A percentile compares a stretch with the other conserved stretches of the same genome.
Evolutionary conservation across 2,888 invertebrate species (phyloP).

Genomic region (Hemaris fuciformis): DNA sequence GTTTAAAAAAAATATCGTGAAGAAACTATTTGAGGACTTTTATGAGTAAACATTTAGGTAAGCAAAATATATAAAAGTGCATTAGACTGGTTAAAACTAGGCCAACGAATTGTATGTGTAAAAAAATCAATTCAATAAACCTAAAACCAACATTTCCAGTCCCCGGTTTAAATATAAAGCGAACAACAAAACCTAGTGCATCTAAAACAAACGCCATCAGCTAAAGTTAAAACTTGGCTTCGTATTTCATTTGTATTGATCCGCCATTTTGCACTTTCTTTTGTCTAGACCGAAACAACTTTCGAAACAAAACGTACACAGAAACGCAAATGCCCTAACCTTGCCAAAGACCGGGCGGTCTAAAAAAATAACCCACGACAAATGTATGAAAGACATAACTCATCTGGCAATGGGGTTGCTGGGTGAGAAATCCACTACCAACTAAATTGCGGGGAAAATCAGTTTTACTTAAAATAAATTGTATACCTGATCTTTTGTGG

Average conservation of each 20-base stretch:
- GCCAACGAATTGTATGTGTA: too few species aligned
- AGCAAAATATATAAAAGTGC: too few species aligned
- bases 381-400: conserved; percentile 50
- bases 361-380: conserved; percentile 24
- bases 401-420: conserved; percentile 31
- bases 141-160: background rate
- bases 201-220: conserved; percentile 1
- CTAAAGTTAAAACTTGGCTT: conserved; percentile 10
- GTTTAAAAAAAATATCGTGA: too few species aligned
- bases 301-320: conserved; percentile 13
- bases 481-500: too few species aligned
- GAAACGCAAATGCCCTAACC: conserved; percentile 11
- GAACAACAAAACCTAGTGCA: background rate
- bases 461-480: too few species aligned
- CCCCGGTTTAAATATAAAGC: background rate
- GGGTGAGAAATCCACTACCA: background rate
- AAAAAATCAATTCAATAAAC: background rate
- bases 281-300: conserved; percentile 15
- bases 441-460: background rate
- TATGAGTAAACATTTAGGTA: too few species aligned
- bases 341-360: conserved; percentile 12
- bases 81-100: too few species aligned
- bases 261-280: conserved; percentile 16
- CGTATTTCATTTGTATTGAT: conserved; percentile 11
- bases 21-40: too few species aligned